Evolutionary conservation across 2,113 vertebrate genomes (phyloP).

Genomic region (Blennius ocellaris): DNA sequence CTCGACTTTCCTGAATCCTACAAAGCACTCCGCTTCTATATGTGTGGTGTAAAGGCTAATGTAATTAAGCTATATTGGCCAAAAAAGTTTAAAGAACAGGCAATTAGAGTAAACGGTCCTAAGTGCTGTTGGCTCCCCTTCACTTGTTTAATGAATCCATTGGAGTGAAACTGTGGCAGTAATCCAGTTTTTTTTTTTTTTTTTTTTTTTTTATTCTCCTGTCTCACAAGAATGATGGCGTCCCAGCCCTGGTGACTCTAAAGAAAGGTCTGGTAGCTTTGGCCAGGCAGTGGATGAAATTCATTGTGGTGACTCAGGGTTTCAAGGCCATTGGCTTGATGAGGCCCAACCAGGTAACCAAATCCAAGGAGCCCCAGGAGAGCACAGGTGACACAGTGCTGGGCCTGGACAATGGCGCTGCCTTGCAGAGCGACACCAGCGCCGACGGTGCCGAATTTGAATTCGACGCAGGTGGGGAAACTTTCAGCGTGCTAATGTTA

Average conservation of each 20-base stretch:
- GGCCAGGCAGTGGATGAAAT: constrained; percentile 99
- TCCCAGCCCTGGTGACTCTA: constrained; percentile 95
- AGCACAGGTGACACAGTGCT: constrained; percentile 81
- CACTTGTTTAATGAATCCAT: constrained; percentile 1
- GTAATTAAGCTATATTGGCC: neutral
- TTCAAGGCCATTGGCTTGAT: constrained; percentile 96
- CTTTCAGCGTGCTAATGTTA: constrained; percentile 1
- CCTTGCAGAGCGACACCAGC: constrained; percentile 96
- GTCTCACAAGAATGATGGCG: constrained; percentile 89
- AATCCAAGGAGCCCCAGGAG: constrained; percentile 80
- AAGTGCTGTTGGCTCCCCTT: constrained; percentile 4
- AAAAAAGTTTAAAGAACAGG: neutral
- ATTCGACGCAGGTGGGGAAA: constrained; percentile 93
- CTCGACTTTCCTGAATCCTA: neutral
- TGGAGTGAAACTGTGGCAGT: neutral
- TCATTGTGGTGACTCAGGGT: constrained; percentile 97
- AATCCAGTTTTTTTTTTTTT: constrained; percentile 2
- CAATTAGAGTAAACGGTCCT: constrained; percentile 14
- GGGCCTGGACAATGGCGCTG: constrained; percentile 89
- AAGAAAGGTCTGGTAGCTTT: constrained; percentile 97
- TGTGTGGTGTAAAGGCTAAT: neutral
- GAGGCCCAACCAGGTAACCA: constrained; percentile 88
- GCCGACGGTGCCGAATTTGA: constrained; percentile 98
- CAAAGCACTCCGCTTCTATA: neutral
- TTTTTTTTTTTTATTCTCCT: neutral